Percentiles rank a stretch among this genome's conserved stretches.
Evolutionary conservation across 2,888 invertebrate species (phyloP).

Genomic region (Tribolium freemani): DNA sequence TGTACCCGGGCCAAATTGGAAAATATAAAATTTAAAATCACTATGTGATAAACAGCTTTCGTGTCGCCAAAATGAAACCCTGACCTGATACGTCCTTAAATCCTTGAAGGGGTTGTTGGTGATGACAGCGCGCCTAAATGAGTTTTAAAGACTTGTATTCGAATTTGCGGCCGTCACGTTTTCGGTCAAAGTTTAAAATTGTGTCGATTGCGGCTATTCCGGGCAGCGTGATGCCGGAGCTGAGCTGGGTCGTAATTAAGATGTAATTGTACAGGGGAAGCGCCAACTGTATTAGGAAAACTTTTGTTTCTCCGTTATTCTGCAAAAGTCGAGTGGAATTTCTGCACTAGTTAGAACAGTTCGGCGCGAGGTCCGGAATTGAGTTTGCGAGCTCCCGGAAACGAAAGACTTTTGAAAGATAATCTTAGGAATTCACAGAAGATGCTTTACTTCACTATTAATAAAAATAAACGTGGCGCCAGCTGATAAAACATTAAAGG

Average conservation of each 20-base stretch:
- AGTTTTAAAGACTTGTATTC: constrained; percentile 29
- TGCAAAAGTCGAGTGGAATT: constrained; percentile 43
- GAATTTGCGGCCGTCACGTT: constrained; percentile 41
- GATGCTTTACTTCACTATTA: constrained; percentile 15
- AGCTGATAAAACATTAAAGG: constrained; percentile 28
- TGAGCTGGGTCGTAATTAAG: constrained; percentile 48
- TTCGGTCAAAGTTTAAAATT: neutral
- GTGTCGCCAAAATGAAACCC: too few relatives aligned
- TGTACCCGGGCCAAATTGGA: constrained; percentile 51
- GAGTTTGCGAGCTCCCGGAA: constrained; percentile 44
- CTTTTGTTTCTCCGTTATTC: constrained; percentile 39
- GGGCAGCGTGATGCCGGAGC: constrained; percentile 9
- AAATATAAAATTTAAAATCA: constrained; percentile 55
- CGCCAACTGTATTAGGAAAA: constrained; percentile 47
- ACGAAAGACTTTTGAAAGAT: constrained; percentile 41
- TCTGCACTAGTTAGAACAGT: constrained; percentile 44
- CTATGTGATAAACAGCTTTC: neutral
- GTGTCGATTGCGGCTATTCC: constrained; percentile 11
- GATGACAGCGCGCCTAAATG: neutral
- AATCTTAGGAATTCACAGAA: constrained; percentile 36
- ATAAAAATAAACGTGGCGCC: constrained; percentile 15
- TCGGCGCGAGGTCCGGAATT: constrained; percentile 41
- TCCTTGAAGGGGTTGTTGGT: neutral
- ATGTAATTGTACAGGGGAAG: constrained; percentile 48
- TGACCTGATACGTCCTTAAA: too few relatives aligned